phyloP scores from a whole-genome alignment of 2,113 vertebrate genomes.

The Megaceryle torquata region DNA sequence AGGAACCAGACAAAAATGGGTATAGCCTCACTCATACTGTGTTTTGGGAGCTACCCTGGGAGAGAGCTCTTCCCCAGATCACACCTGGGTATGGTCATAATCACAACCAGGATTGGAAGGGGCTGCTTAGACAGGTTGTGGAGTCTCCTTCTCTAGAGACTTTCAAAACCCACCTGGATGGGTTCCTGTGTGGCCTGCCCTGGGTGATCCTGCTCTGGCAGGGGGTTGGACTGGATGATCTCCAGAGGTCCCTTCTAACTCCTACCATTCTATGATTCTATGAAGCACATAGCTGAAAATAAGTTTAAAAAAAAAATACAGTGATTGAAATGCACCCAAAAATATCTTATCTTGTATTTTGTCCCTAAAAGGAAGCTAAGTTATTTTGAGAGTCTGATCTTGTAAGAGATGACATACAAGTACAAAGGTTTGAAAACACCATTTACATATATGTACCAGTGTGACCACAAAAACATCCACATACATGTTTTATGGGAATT shows the following conservation, averaged over 20 bases:
- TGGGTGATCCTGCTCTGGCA: too few species aligned
- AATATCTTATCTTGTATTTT: not conserved
- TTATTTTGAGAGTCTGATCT: not conserved
- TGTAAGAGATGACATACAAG: not conserved
- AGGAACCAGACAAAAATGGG: not conserved
- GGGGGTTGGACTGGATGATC: too few species aligned
- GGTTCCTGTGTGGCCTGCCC: too few species aligned
- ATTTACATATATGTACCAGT: rapidly evolving
- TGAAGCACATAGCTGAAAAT: not conserved
- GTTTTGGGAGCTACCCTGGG: not conserved
- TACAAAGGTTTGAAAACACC: not conserved
- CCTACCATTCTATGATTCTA: too few species aligned
- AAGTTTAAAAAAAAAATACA: not conserved
- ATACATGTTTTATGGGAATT: not conserved
- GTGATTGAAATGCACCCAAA: not conserved
- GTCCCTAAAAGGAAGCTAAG: not conserved
- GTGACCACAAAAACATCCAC: not conserved
- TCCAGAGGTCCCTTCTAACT: too few species aligned
- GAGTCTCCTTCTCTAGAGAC: too few species aligned
- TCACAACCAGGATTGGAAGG: too few species aligned
- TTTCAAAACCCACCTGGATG: too few species aligned
- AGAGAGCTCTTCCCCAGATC: not conserved
- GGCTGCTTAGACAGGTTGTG: too few species aligned
- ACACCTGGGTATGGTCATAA: too few species aligned
- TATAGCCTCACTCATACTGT: not conserved